Conservation (phyloP, 2,888 invertebrate species). For the Philhelius pedissequus region DNA sequence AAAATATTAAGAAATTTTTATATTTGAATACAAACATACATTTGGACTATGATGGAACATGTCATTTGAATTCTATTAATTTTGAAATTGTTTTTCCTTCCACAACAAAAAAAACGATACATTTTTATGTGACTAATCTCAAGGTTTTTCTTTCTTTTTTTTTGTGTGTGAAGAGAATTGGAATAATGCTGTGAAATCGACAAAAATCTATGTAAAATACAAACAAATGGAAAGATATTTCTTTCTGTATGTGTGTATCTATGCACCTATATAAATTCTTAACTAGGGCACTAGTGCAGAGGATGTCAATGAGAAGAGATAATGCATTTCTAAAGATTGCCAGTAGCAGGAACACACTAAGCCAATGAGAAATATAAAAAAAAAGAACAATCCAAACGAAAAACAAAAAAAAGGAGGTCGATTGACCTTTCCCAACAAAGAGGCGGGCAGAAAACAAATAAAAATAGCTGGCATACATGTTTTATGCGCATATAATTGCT, state of each 20-base stretch:
- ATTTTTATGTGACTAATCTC: conserved; percentile 33
- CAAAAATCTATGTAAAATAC: not conserved
- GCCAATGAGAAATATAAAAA: not conserved
- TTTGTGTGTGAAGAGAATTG: conserved; percentile 22
- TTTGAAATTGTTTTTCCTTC: conserved; percentile 25
- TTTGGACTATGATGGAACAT: conserved; percentile 23
- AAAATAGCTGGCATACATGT: conserved; percentile 16
- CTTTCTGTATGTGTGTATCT: not conserved
- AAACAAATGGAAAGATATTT: not conserved
- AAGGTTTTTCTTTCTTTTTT: conserved; percentile 42
- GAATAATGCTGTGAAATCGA: conserved; percentile 3
- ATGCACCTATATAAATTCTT: not conserved
- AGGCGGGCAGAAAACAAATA: not conserved
- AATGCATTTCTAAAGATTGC: conserved; percentile 41
- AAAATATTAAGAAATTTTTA: not conserved
- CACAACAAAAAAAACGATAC: not conserved
- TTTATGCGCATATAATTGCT: conserved; percentile 49
- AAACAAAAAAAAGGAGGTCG: conserved; percentile 32
- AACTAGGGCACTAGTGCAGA: conserved; percentile 44
- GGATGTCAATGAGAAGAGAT: conserved; percentile 34
- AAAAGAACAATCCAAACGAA: conserved; percentile 22
- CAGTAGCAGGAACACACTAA: not conserved
- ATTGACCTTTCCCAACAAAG: conserved; percentile 63
- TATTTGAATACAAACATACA: conserved; percentile 2
- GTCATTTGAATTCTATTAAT: conserved; percentile 34